These are phyloP conservation scores for Sarcophaga caerulescens DNA, from an alignment of 2,888 invertebrate genomes.

Conservation along the genomic window DNA sequence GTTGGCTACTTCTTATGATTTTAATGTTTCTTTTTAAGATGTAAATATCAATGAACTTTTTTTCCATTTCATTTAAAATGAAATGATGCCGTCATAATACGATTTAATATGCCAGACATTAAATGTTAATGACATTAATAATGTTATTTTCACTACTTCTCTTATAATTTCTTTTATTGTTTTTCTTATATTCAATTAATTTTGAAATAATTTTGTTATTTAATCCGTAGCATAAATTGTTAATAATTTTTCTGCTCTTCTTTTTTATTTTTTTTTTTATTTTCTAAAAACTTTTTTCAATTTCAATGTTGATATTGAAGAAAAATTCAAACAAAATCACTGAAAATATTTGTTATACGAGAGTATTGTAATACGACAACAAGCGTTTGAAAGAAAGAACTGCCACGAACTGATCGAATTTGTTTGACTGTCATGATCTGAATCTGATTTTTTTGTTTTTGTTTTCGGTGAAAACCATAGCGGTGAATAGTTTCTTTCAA, in stretches of 20 bases:
- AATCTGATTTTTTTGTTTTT: conserved; percentile 38
- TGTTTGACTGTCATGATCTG: conserved; percentile 66
- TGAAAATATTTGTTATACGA: neutral
- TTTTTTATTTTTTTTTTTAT: conserved; percentile 31
- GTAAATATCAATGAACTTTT: neutral
- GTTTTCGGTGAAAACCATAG: conserved; percentile 60
- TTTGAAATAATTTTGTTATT: conserved; percentile 52
- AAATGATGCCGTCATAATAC: conserved; percentile 36
- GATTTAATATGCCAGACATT: conserved; percentile 49
- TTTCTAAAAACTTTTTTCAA: neutral
- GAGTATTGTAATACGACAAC: neutral
- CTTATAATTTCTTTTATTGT: neutral
- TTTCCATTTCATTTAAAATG: neutral
- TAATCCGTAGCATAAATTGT: conserved; percentile 33
- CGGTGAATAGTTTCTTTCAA: conserved; percentile 54
- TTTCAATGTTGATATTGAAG: conserved; percentile 28
- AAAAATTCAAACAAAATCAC: conserved; percentile 25
- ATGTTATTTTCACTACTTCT: conserved; percentile 4
- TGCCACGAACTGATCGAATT: conserved; percentile 62
- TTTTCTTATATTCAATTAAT: conserved; percentile 17
- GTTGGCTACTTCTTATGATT: neutral
- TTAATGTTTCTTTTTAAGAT: neutral
- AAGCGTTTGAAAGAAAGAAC: conserved; percentile 63
- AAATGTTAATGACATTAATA: conserved; percentile 58
- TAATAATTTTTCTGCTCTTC: conserved; percentile 23